Conservation (phyloP, 2,797 vertebrate genomes). For the Oreonectes daqikongensis region DNA sequence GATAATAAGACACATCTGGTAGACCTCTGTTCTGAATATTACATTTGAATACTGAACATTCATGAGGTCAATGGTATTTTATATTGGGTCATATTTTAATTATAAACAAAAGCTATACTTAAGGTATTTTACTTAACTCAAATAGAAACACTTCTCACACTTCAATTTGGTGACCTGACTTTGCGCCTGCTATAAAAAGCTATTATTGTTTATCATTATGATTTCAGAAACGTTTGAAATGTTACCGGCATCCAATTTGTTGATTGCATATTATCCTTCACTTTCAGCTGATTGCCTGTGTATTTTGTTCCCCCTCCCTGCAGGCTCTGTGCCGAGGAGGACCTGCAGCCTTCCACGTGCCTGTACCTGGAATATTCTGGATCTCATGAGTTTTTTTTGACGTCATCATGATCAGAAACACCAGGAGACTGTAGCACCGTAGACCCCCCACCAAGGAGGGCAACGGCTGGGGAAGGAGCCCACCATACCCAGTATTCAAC, state of each 20-base stretch:
- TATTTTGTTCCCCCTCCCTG: slow-evolving; percentile 47
- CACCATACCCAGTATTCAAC: slow-evolving; percentile 41
- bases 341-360: slow-evolving; percentile 8
- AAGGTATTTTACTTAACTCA: background rate
- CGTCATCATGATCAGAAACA: slow-evolving; percentile 64
- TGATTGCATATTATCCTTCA: slow-evolving; percentile 42
- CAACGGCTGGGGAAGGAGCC: slow-evolving; percentile 30
- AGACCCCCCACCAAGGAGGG: slow-evolving; percentile 54
- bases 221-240: slow-evolving; percentile 46
- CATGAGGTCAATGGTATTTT: background rate
- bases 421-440: slow-evolving; percentile 51
- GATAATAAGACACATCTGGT: slow-evolving; percentile 37
- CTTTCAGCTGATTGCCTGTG: slow-evolving; percentile 52
- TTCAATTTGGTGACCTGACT: slow-evolving; percentile 25
- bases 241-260: slow-evolving; percentile 35
- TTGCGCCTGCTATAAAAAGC: slow-evolving; percentile 1
- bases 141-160: background rate
- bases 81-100: background rate
- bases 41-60: slow-evolving; percentile 10
- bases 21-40: background rate
- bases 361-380: slow-evolving; percentile 26
- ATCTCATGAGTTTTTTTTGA: slow-evolving; percentile 42
- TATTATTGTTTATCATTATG: slow-evolving; percentile 49
- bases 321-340: slow-evolving; percentile 62
- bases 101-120: background rate